A percentile compares a stretch with the other conserved stretches of the same genome.
Conservation (phyloP, 2,797 vertebrate species). For the Sebastes oblongus region DNA sequence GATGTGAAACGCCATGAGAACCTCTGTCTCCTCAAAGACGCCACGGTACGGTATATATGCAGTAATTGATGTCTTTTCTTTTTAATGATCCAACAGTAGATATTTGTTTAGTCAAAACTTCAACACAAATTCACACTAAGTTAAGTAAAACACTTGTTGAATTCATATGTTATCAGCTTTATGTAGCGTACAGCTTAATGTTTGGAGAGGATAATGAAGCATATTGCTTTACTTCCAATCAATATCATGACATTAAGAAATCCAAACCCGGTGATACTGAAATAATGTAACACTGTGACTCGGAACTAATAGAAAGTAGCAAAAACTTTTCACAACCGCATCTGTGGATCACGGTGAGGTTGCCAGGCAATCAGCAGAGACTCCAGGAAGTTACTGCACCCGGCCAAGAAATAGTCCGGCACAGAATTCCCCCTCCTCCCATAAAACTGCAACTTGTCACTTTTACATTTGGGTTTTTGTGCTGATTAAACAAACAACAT, state of each 20-base stretch:
- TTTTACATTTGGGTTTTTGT: background rate
- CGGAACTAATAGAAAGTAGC: background rate
- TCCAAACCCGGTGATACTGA: background rate
- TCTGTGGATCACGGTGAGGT: background rate
- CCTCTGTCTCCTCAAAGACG: slow-evolving; percentile 81
- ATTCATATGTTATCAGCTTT: background rate
- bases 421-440: background rate
- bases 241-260: background rate
- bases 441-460: background rate
- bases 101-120: background rate
- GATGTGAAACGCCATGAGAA: slow-evolving; percentile 87
- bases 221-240: background rate
- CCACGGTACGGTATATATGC: slow-evolving; percentile 65
- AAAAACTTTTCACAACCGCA: background rate
- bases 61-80: background rate
- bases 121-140: background rate
- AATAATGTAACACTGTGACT: background rate
- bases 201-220: background rate
- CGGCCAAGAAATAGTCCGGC: background rate
- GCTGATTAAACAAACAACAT: background rate
- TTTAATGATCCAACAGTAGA: background rate
- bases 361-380: background rate
- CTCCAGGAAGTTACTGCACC: background rate
- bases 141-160: background rate
- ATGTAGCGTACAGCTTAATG: background rate